These are phyloP conservation scores for Thera obeliscata DNA, from an alignment of 2,888 invertebrate species.

Conservation along the genomic window DNA sequence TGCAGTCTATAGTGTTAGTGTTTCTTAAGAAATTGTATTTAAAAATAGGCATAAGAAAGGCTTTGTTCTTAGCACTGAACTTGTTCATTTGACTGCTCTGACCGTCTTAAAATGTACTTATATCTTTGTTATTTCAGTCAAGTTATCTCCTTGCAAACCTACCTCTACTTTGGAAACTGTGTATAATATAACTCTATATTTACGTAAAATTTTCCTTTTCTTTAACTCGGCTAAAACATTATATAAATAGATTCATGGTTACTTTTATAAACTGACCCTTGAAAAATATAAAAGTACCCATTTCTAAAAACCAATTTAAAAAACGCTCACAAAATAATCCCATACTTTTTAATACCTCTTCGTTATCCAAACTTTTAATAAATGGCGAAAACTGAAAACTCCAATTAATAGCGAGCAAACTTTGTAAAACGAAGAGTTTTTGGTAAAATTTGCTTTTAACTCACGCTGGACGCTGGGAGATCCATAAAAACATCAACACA, in stretches of 20 bases:
- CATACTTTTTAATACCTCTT: conserved; percentile 12
- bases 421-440: conserved; percentile 46
- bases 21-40: too few species aligned
- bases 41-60: too few species aligned
- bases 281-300: not conserved
- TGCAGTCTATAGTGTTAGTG: too few species aligned
- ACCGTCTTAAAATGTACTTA: too few species aligned
- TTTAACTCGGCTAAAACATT: not conserved
- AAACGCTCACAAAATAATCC: conserved; percentile 13
- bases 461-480: not conserved
- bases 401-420: conserved; percentile 50
- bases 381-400: conserved; percentile 40
- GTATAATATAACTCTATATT: not conserved
- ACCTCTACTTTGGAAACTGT: too few species aligned
- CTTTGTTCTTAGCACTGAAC: too few species aligned
- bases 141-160: too few species aligned
- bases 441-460: conserved; percentile 41
- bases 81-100: too few species aligned
- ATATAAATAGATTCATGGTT: not conserved
- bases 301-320: conserved; percentile 16
- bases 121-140: too few species aligned
- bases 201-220: too few species aligned
- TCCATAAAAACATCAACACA: too few species aligned
- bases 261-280: not conserved
- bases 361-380: conserved; percentile 34